Base-by-base conservation (phyloP, 2,888 invertebrate species). In the Diaprepes abbreviatus region DNA sequence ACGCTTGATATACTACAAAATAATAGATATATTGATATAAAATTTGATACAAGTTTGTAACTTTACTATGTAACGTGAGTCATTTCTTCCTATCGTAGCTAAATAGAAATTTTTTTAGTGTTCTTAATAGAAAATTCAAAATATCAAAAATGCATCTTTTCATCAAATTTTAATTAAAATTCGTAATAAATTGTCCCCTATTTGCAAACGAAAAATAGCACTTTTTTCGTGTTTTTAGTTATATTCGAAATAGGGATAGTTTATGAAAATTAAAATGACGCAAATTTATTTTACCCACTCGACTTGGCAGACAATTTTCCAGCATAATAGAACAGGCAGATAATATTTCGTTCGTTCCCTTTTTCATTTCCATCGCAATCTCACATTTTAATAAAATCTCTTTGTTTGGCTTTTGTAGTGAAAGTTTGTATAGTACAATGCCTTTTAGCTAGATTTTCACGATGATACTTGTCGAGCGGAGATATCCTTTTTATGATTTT, bases 301-400 rank as follows among this genome's bases (percentile, higher is more conserved):
- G 48, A 48, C 6, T 28, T 48, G 28, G 28, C 24, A 48, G 48
- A 28, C 48, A 12, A 48, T 48, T 48, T 45, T 28, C 48, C 12
- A 28, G 28, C 17, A 48, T 48, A 48, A 48, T 48, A 28, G 48
- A 48, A 48, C 24, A 48, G 24, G 48, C 48, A 48, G 48, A 60
- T 60, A 62, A 35, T 50, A 38, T 60, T 48, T 48, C 48, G 62
- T 62, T 31, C 45, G 40, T 35, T 21, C 28, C 38, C n/a, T n/a
- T n/a, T n/a, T n/a, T n/a, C n/a, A n/a, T 62, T 62, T 50, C 36
- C 50, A 62, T 62, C 52, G 48, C 36, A 50, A 24, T 62, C 28
- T 36, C 36, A 35, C 50, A 21, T 62, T 62, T 62, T 62, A 50
- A 62, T 62, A 62, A 50, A 50, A 62, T 52, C 52, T 50, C 24